These are phyloP conservation scores for Leucoraja ocellata DNA, from an alignment of 2,797 vertebrate genomes.

Conservation along the genomic window DNA sequence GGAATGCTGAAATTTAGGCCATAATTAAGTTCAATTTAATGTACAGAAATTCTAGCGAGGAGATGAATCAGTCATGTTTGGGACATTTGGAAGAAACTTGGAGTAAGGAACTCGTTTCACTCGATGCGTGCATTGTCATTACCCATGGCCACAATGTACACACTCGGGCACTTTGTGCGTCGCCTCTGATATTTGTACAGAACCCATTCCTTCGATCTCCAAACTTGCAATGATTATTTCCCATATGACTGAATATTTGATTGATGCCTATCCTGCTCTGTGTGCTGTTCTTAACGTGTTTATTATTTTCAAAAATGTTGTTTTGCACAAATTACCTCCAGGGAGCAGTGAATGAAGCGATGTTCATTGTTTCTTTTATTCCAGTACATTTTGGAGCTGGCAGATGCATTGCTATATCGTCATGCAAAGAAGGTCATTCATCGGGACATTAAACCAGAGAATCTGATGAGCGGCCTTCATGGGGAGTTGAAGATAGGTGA, in stretches of 20 bases:
- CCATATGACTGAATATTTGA: neutral
- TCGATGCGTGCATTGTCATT: neutral
- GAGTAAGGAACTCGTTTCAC: neutral
- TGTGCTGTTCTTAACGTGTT: neutral
- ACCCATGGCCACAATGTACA: neutral
- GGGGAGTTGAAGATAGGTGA: constrained; percentile 88
- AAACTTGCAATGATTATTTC: too few relatives aligned
- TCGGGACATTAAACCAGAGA: constrained; percentile 87
- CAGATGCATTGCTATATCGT: constrained; percentile 77
- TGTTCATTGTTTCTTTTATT: neutral
- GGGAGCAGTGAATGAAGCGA: neutral
- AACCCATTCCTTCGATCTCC: neutral
- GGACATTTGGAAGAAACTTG: neutral
- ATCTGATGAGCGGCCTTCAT: constrained; percentile 76
- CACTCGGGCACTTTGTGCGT: too few relatives aligned
- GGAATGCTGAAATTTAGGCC: too few relatives aligned
- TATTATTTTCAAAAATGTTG: neutral
- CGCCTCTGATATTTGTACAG: neutral
- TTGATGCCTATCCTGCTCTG: neutral
- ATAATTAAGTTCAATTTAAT: too few relatives aligned
- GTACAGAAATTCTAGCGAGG: too few relatives aligned
- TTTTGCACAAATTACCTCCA: neutral
- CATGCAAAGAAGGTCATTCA: constrained; percentile 84
- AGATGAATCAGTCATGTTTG: neutral
- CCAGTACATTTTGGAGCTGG: constrained; percentile 84